These are phyloP conservation scores for Xestia c-nigrum DNA, from an alignment of 2,888 invertebrate genomes.

Conservation along the genomic window DNA sequence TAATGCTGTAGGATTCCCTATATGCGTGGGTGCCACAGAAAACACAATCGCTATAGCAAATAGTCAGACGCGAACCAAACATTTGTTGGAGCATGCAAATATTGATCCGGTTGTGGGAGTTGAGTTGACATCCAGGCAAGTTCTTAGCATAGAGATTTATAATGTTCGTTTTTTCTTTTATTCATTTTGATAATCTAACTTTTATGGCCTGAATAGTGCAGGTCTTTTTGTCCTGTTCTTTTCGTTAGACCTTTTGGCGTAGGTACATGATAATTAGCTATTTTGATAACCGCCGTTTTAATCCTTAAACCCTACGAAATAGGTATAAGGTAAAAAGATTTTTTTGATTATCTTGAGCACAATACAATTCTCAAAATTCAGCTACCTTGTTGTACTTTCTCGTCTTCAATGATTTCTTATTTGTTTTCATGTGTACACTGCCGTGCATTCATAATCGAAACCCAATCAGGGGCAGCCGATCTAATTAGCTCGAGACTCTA, in stretches of 20 bases:
- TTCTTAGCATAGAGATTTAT: slow-evolving; percentile 24
- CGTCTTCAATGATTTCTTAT: background rate
- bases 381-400: background rate
- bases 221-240: background rate
- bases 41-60: slow-evolving; percentile 42
- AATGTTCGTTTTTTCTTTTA: background rate
- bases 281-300: background rate
- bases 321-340: background rate
- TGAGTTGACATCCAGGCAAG: slow-evolving; percentile 19
- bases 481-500: slow-evolving; percentile 53
- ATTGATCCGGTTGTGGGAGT: slow-evolving; percentile 22
- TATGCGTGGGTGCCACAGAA: slow-evolving; percentile 40
- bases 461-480: slow-evolving; percentile 44
- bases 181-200: slow-evolving; percentile 3
- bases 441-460: slow-evolving; percentile 49
- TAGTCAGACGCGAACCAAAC: slow-evolving; percentile 37
- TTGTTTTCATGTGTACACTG: background rate
- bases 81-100: slow-evolving; percentile 49
- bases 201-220: too few relatives aligned
- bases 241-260: background rate
- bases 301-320: background rate
- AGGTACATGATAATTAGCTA: background rate
- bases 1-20: slow-evolving; percentile 9
- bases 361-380: background rate
- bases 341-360: background rate